phyloP scores from a whole-genome alignment of 2,888 invertebrate species.

The Diabrotica balteata region DNA sequence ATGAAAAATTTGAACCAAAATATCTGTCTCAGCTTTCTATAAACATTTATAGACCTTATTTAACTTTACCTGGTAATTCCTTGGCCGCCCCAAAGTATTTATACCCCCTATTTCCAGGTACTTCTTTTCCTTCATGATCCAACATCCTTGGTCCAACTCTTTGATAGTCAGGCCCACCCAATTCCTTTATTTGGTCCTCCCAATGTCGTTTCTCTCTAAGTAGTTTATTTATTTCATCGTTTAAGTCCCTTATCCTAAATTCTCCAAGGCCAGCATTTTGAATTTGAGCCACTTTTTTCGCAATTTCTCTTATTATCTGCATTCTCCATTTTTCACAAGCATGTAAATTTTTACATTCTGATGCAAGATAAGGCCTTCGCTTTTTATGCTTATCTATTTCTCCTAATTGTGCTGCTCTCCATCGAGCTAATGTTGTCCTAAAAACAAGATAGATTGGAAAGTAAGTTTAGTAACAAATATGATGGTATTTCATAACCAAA shows the following conservation, averaged over 20 bases:
- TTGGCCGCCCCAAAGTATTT: conserved; percentile 99
- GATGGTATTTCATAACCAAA: too few relatives aligned
- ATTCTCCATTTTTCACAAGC: conserved; percentile 96
- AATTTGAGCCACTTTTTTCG: conserved; percentile 98
- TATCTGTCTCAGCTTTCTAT: background rate
- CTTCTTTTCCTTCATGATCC: conserved; percentile 91
- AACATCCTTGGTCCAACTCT: conserved; percentile 92
- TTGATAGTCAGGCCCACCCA: conserved; percentile 95
- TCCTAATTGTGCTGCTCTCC: conserved; percentile 95
- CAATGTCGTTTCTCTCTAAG: conserved; percentile 96
- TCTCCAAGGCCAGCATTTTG: conserved; percentile 99
- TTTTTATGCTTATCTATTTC: conserved; percentile 86
- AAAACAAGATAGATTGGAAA: conserved; percentile 28
- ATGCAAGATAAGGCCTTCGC: conserved; percentile 90
- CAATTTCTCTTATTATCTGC: conserved; percentile 96
- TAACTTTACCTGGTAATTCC: conserved; percentile 82
- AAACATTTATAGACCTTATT: background rate
- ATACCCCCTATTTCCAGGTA: conserved; percentile 97
- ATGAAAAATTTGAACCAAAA: background rate
- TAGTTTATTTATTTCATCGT: conserved; percentile 99
- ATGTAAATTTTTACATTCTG: conserved; percentile 90
- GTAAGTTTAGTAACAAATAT: background rate
- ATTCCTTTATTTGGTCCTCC: conserved; percentile 94
- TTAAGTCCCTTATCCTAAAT: conserved; percentile 95
- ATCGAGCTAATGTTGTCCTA: conserved; percentile 97